Evolutionary conservation across 2,888 invertebrate species (phyloP), one percentile per base, ranked within the genome.

Genomic region (Polyommatus iphigenia): DNA sequence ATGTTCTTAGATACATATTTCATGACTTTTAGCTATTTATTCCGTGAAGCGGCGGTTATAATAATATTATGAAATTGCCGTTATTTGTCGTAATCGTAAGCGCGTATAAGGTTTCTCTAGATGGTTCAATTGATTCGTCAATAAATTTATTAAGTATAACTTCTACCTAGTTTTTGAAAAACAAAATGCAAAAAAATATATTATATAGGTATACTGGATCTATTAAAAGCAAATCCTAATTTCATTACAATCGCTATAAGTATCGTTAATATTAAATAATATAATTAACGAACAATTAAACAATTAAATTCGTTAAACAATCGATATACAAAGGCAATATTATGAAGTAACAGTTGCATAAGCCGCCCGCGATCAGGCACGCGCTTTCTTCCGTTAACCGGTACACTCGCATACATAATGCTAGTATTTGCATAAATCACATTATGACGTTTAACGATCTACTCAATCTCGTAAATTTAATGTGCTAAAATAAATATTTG

Each of bases 351-450:
- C 73, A 18, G 36, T 59, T 73, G 77, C 67, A 77, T 75, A 71
- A 83, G 79, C 79, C 81, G 85, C 83, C 88, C 85, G 87, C 85
- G 86, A 86, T 82, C 86, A 29, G 29, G 82, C 83, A 85, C 85
- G 85, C 85, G 87, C 85, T 87, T 85, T 91, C 91, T 92, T 92
- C 92, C 92, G 90, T 89, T 90, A 91, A 73, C 78, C 59, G 59
- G 78, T 78, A 78, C 78, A 73, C 36, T 41, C 67, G 76, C 62
- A 67, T 41, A 20, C 41, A 77, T 67, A 77, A 77, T 41, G 7
- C 71, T 54, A 36, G 32, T 36, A 72, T 72, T 72, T 72, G 24
- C 36, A 72, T 36, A 71, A 71, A 72, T 54, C 50, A 57, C 71
- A 72, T 67, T 29, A 67, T 67, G 29, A 29, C 67, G 29, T 67